These are phyloP conservation scores for Gallinago stenura DNA, from an alignment of 2,797 vertebrate genomes.

Conservation along the genomic window DNA sequence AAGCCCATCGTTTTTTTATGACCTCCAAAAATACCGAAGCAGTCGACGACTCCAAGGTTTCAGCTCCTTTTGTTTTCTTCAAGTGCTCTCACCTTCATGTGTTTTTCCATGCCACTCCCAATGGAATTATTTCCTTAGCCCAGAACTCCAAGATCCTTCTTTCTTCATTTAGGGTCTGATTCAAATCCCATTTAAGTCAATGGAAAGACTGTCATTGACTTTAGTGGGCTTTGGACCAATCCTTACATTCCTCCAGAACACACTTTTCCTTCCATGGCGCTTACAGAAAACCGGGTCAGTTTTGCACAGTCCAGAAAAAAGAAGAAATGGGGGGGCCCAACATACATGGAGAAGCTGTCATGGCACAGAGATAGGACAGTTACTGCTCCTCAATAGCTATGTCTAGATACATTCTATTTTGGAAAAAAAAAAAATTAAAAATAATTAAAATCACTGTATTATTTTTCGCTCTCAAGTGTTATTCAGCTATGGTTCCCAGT, in stretches of 20 bases:
- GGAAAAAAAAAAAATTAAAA: not conserved
- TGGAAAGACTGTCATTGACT: constrained; percentile 40
- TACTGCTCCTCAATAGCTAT: not conserved
- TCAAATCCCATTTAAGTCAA: constrained; percentile 29
- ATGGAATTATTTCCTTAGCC: not conserved
- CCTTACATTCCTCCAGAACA: constrained; percentile 6
- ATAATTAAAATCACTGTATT: not conserved
- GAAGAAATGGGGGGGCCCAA: not conserved
- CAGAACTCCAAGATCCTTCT: not conserved
- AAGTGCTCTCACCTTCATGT: constrained; percentile 19
- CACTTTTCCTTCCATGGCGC: not conserved
- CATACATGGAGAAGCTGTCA: not conserved
- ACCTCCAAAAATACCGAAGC: not conserved
- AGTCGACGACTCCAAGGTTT: not conserved
- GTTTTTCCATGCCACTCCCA: constrained; percentile 51
- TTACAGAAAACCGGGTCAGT: not conserved
- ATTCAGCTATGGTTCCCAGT: not conserved
- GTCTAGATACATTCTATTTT: not conserved
- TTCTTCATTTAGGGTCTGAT: constrained; percentile 29
- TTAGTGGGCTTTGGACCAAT: constrained; percentile 36
- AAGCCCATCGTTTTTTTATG: not conserved
- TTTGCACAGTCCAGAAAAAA: not conserved
- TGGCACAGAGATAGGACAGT: not conserved
- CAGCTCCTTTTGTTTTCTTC: constrained; percentile 36
- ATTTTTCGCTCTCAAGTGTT: not conserved